Evolutionary conservation across 2,113 vertebrate genomes (phyloP).

Genomic region (Caracal caracal): DNA sequence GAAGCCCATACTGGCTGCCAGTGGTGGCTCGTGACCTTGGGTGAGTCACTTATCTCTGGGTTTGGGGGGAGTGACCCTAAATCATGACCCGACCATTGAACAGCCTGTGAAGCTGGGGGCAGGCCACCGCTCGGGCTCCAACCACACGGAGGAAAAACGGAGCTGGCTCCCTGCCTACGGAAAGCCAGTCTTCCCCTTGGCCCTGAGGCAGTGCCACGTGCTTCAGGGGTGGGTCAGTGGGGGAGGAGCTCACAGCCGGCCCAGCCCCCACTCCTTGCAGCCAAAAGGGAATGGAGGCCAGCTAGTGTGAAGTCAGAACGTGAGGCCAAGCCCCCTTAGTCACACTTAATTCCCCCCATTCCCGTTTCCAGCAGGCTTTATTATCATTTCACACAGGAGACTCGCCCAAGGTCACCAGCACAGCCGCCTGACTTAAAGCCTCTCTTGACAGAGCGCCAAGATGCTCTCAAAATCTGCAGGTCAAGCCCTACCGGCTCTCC

Average conservation of each 20-base stretch:
- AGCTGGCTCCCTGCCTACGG: not conserved
- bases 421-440: not conserved
- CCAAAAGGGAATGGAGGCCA: not conserved
- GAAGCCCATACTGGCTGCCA: not conserved
- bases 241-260: conserved; percentile 25
- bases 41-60: not conserved
- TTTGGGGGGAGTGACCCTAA: not conserved
- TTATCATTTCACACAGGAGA: not conserved
- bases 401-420: conserved; percentile 56
- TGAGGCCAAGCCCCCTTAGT: not conserved
- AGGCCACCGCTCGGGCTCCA: not conserved
- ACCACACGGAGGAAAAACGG: not conserved
- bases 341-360: conserved; percentile 7
- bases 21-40: conserved; percentile 52
- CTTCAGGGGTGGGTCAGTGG: not conserved
- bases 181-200: conserved; percentile 6
- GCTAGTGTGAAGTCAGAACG: not conserved
- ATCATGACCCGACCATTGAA: not conserved
- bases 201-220: conserved; percentile 47
- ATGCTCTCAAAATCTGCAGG: not conserved
- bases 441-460: not conserved
- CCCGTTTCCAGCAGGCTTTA: not conserved
- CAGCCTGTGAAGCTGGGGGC: not conserved
- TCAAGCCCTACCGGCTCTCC: not conserved
- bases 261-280: conserved; percentile 21